Evolutionary conservation across 2,888 invertebrate genomes (phyloP).

Genomic region (Drosophila sordidula): DNA sequence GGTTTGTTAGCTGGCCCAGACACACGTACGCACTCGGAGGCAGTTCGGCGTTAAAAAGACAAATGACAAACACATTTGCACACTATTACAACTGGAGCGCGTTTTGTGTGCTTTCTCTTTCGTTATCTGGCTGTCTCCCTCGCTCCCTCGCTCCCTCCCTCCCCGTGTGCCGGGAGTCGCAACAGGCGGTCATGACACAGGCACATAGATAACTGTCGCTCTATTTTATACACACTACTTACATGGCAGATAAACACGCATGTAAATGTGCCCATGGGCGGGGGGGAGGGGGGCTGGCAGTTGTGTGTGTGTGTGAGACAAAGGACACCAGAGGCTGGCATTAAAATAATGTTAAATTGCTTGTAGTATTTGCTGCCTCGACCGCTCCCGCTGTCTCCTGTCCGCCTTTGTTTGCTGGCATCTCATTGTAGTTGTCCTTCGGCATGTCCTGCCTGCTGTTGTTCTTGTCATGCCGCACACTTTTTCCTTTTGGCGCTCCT

Average conservation of each 20-base stretch:
- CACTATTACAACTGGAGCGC: slow-evolving; percentile 65
- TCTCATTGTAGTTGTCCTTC: slow-evolving; percentile 61
- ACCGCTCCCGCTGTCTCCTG: slow-evolving; percentile 14
- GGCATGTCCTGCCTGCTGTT: slow-evolving; percentile 54
- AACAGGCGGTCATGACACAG: slow-evolving; percentile 68
- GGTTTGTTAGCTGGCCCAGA: slow-evolving; percentile 14
- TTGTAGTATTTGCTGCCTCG: slow-evolving; percentile 62
- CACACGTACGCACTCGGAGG: slow-evolving; percentile 51
- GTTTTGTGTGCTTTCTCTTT: slow-evolving; percentile 34
- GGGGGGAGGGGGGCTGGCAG: background rate
- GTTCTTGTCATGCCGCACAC: slow-evolving; percentile 39
- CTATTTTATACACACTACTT: slow-evolving; percentile 73
- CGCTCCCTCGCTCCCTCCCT: background rate
- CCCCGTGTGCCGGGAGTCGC: slow-evolving; percentile 34
- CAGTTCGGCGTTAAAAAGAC: slow-evolving; percentile 72
- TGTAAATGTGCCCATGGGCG: slow-evolving; percentile 53
- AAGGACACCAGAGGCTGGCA: slow-evolving; percentile 60
- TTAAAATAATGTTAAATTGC: slow-evolving; percentile 72
- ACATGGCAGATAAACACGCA: slow-evolving; percentile 72
- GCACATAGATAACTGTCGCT: slow-evolving; percentile 69
- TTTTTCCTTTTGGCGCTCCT: slow-evolving; percentile 18
- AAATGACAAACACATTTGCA: slow-evolving; percentile 76
- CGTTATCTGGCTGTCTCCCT: background rate
- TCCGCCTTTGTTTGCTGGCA: slow-evolving; percentile 55
- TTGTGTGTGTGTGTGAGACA: slow-evolving; percentile 40